phyloP scores from a whole-genome alignment of 2,113 vertebrate species.

The Sula dactylatra region DNA sequence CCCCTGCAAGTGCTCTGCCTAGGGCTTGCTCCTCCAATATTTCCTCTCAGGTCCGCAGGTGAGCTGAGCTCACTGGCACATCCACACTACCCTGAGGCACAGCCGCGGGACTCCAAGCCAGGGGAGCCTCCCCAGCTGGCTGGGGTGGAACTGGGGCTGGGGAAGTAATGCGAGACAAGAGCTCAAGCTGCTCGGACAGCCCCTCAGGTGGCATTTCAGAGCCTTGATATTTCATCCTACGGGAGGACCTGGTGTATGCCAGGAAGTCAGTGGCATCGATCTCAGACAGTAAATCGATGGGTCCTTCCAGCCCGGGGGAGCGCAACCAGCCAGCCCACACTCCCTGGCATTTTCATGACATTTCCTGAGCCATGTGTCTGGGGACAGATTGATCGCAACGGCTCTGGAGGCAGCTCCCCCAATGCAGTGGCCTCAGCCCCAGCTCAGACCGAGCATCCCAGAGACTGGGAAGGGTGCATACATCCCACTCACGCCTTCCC shows the following conservation, averaged over 20 bases:
- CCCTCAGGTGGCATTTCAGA: background rate
- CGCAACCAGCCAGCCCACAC: background rate
- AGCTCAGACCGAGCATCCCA: background rate
- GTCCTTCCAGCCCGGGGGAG: background rate
- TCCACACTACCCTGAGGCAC: background rate
- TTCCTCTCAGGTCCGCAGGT: background rate
- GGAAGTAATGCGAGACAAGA: background rate
- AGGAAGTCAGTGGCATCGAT: background rate
- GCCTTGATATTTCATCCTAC: background rate
- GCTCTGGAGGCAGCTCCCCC: background rate
- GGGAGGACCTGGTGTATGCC: background rate
- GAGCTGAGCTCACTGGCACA: background rate
- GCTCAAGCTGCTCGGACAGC: background rate
- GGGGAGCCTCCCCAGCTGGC: background rate
- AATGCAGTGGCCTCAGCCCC: background rate
- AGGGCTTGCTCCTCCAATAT: background rate
- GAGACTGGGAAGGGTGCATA: background rate
- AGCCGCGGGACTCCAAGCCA: accelerated
- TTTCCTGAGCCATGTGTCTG: background rate
- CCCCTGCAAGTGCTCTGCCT: background rate
- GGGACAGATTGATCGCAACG: background rate
- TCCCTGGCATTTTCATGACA: slow-evolving; percentile 51
- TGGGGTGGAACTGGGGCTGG: accelerated
- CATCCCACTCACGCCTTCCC: background rate
- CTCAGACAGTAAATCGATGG: background rate